Percentiles rank a stretch among this genome's conserved stretches.
Conservation (phyloP, 2,888 invertebrate genomes). For the Microplitis deprimator region DNA sequence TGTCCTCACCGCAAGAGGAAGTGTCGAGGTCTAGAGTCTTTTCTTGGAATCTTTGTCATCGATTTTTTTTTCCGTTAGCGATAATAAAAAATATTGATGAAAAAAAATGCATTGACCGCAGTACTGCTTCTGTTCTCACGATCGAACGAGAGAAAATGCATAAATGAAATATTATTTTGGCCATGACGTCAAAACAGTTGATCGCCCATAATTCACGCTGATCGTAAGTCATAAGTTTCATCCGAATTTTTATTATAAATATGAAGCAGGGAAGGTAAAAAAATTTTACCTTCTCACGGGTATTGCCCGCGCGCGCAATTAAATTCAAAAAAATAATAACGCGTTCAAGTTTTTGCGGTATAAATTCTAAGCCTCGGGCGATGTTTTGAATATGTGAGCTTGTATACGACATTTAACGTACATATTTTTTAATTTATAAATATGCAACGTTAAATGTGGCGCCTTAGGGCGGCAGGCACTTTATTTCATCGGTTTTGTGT, state of each 20-base stretch:
- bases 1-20: not conserved
- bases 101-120: not conserved
- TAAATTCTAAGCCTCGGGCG: slow-evolving; percentile 52
- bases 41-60: slow-evolving; percentile 22
- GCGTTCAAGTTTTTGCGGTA: slow-evolving; percentile 42
- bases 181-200: not conserved
- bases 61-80: not conserved
- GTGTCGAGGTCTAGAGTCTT: slow-evolving; percentile 1
- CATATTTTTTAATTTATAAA: slow-evolving; percentile 25
- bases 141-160: not conserved
- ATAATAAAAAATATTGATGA: no score
- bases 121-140: slow-evolving; percentile 5
- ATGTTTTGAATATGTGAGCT: slow-evolving; percentile 42
- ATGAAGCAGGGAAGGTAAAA: slow-evolving; percentile 47
- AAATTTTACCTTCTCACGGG: slow-evolving; percentile 16
- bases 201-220: not conserved
- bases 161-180: slow-evolving; percentile 25
- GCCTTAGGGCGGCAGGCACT: slow-evolving; percentile 14
- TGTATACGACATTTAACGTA: slow-evolving; percentile 34
- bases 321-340: slow-evolving; percentile 48
- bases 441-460: slow-evolving; percentile 32
- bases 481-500: not conserved
- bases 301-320: slow-evolving; percentile 52
- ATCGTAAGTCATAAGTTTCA: slow-evolving; percentile 7
- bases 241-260: slow-evolving; percentile 35